These are phyloP conservation scores for Drosophila sordidula DNA, from an alignment of 2,888 invertebrate genomes.

Conservation along the genomic window DNA sequence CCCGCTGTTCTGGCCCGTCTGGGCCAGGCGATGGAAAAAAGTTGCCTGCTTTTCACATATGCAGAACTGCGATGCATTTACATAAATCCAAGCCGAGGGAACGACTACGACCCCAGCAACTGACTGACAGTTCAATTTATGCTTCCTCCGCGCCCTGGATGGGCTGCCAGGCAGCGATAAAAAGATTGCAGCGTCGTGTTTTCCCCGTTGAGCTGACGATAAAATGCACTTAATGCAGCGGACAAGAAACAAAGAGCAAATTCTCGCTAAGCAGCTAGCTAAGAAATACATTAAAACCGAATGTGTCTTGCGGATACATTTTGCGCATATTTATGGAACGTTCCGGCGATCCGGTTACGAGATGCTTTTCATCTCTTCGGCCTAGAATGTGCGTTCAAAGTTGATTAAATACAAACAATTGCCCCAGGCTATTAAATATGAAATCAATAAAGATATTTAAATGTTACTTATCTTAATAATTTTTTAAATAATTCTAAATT, in stretches of 20 bases:
- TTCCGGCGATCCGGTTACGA: slow-evolving; percentile 12
- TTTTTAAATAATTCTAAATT: too few relatives aligned
- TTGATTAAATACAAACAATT: background rate
- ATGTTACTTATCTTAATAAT: too few relatives aligned
- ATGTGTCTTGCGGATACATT: slow-evolving; percentile 47
- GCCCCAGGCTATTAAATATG: background rate
- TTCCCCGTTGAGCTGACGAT: slow-evolving; percentile 67
- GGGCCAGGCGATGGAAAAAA: slow-evolving; percentile 11
- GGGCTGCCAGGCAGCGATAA: slow-evolving; percentile 66
- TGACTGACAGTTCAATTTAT: slow-evolving; percentile 81
- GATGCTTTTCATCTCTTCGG: background rate
- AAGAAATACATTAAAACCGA: slow-evolving; percentile 44
- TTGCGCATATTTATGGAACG: slow-evolving; percentile 64
- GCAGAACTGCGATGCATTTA: slow-evolving; percentile 53
- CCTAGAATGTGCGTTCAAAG: too few relatives aligned
- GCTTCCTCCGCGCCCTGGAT: slow-evolving; percentile 71
- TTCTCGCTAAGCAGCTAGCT: slow-evolving; percentile 14
- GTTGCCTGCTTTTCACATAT: slow-evolving; percentile 47
- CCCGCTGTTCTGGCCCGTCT: slow-evolving; percentile 7
- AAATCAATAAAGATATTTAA: background rate
- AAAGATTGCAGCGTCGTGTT: slow-evolving; percentile 74
- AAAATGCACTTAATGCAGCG: slow-evolving; percentile 81
- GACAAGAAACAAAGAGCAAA: slow-evolving; percentile 23
- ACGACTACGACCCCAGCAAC: slow-evolving; percentile 28
- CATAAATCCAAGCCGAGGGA: slow-evolving; percentile 57